Evolutionary conservation across 2,888 invertebrate species (phyloP).

Genomic region (Phengaris arion): DNA sequence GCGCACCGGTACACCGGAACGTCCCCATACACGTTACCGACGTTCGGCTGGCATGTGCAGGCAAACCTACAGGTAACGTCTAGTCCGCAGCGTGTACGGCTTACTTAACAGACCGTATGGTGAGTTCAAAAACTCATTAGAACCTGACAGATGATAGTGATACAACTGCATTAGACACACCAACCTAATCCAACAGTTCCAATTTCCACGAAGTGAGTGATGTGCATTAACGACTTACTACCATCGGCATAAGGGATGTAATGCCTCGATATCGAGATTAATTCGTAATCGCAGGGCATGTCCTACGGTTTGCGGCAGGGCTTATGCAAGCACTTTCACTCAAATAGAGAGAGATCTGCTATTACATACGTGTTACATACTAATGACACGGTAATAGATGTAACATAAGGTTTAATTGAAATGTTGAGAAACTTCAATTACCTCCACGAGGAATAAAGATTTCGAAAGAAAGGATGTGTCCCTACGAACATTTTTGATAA

Average conservation of each 20-base stretch:
- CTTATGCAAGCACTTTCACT: conserved; percentile 75
- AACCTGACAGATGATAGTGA: not conserved
- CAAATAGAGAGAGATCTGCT: conserved; percentile 58
- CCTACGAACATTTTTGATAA: too few relatives aligned
- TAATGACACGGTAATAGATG: conserved; percentile 21
- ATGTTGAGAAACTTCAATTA: conserved; percentile 14
- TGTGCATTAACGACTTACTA: not conserved
- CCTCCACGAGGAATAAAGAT: not conserved
- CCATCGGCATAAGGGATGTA: conserved; percentile 3
- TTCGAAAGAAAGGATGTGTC: too few relatives aligned
- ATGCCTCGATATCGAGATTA: not conserved
- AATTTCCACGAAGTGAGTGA: not conserved
- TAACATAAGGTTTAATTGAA: conserved; percentile 16
- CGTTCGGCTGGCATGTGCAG: too few relatives aligned
- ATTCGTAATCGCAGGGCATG: conserved; percentile 33
- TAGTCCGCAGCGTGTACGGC: too few relatives aligned
- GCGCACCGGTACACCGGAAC: too few relatives aligned
- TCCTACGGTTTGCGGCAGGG: conserved; percentile 66
- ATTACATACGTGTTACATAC: conserved; percentile 25
- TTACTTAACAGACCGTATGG: not conserved
- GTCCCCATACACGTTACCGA: too few relatives aligned
- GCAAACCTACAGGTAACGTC: too few relatives aligned
- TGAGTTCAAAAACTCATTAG: conserved; percentile 9
- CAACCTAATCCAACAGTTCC: not conserved
- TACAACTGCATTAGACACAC: not conserved